Evolutionary conservation across 2,113 vertebrate genomes (phyloP).

Genomic region (Jaculus jaculus): DNA sequence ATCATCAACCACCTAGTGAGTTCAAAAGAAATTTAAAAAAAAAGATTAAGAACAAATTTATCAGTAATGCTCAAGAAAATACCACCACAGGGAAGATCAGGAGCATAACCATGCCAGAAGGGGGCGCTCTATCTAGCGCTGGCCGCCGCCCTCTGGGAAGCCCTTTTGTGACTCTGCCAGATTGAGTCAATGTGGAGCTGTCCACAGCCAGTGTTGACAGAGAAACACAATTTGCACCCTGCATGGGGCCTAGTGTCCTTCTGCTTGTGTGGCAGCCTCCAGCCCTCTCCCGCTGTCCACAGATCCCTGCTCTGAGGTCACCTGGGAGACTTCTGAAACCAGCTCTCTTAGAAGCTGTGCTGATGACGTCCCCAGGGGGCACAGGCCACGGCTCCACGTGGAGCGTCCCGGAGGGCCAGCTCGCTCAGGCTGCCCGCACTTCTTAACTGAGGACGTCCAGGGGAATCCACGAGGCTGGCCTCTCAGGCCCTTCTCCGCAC

Average conservation of each 20-base stretch:
- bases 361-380: background rate
- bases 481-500: background rate
- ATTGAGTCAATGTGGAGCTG: background rate
- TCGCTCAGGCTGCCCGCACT: background rate
- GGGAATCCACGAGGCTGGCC: background rate
- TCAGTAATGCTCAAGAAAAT: conserved; percentile 13
- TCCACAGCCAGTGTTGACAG: background rate
- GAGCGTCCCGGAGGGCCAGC: background rate
- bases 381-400: background rate
- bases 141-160: background rate
- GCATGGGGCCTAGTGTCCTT: conserved; percentile 7
- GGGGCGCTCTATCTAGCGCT: background rate
- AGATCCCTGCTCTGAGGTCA: conserved; percentile 33
- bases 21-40: too few relatives aligned
- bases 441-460: background rate
- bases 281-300: background rate
- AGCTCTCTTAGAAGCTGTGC: background rate
- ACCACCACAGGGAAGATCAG: background rate
- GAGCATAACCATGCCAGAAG: background rate
- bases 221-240: conserved; percentile 49
- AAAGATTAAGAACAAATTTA: background rate
- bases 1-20: too few relatives aligned
- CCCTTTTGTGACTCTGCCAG: conserved; percentile 14
- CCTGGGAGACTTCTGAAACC: background rate
- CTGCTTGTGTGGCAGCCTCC: background rate